Evolutionary conservation across 2,888 invertebrate genomes (phyloP), one percentile per base, ranked within the genome.

Genomic region (Polydrusus pterygomalis): DNA sequence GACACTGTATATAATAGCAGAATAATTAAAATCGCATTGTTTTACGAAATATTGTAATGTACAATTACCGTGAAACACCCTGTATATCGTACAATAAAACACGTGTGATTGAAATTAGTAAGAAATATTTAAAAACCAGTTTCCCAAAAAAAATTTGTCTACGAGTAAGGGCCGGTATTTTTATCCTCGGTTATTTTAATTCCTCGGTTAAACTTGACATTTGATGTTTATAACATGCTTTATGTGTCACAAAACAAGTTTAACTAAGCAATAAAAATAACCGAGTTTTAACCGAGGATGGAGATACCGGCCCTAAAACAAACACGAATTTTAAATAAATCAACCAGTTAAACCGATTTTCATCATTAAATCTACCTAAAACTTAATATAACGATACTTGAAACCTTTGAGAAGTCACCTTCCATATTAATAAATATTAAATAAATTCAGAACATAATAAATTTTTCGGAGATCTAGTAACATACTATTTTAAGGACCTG

Each of bases 391-490:
- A 45, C 20, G n/a, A 20, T 69, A 25, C 20, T 45, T 45, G 58
- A 45, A 30, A 10, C 56, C 20, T 69, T 69, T 58, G 68, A 69
- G 45, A 69, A 69, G 25, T 45, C 30, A 25, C 43, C 43, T 56
- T 58, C 17, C 56, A 40, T 54, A 72, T 54, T 63, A 74, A 74
- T 65, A 74, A 69, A 74, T 73, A 79, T 77, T 79, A 78, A 80
- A 81, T 78, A 80, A 74, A 69, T 76, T 80, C 79, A 82, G 82
- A 81, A 83, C 80, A 79, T 80, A 80, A 79, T 54, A 70, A 38
- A 78, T 77, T 80, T 47, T 80, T 69, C 80, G 78, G 83, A 83
- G 83, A 83, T 83, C 83, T 80, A 81, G 76, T 68, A 79, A 79
- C 73, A n/a, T n/a, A 79, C 76, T 70, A 78, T 78, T 67, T 71